Percentiles rank a stretch among this genome's conserved stretches.
These are phyloP conservation scores for Oithona nana DNA, from an alignment of 2,888 invertebrate species.

Conservation along the genomic window DNA sequence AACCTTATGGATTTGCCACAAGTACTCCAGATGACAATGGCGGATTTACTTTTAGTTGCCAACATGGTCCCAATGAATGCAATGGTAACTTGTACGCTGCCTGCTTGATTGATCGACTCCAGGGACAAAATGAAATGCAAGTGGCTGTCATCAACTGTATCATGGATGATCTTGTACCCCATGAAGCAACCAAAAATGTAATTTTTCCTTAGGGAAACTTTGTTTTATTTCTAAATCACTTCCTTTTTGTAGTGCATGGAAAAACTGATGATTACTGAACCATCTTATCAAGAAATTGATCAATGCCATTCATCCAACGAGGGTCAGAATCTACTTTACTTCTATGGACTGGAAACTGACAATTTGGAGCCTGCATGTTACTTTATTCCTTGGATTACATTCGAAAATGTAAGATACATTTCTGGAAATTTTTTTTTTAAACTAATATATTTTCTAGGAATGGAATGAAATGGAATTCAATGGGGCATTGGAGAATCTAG, in stretches of 20 bases:
- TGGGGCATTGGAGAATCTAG: no score
- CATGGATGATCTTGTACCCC: background rate
- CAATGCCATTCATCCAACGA: background rate
- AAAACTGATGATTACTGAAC: background rate
- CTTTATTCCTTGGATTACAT: background rate
- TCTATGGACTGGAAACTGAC: background rate
- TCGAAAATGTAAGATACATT: background rate
- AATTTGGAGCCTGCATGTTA: background rate
- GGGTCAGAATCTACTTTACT: background rate
- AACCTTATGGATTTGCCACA: background rate
- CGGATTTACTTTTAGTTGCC: background rate
- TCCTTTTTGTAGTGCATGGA: background rate
- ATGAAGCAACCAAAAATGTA: background rate
- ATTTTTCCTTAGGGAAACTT: background rate
- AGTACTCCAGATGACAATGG: background rate
- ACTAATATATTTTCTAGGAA: no score
- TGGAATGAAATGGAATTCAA: no score
- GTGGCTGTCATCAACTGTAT: background rate
- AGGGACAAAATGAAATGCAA: background rate
- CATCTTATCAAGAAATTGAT: background rate
- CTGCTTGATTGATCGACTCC: background rate
- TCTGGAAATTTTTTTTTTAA: background rate
- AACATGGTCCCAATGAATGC: constrained; percentile 6
- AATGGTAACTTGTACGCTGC: background rate
- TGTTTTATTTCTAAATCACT: background rate